Percentiles rank a stretch among this genome's conserved stretches.
Conservation (phyloP, 2,888 invertebrate genomes). For the Harpalus rubripes region DNA sequence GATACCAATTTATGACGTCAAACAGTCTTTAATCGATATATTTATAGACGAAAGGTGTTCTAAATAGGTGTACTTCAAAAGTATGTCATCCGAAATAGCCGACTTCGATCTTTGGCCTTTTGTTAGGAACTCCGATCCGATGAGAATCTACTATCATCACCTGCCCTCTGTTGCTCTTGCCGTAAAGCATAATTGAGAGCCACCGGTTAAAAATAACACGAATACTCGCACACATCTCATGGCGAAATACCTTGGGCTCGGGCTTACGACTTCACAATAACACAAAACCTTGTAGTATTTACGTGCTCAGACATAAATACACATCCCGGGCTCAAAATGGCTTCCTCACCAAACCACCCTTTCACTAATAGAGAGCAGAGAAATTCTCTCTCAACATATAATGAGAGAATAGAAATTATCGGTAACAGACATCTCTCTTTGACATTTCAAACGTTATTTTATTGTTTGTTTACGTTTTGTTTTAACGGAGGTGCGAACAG, state of each 20-base stretch:
- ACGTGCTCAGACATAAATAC: slow-evolving; percentile 61
- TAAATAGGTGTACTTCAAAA: slow-evolving; percentile 26
- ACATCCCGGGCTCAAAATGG: slow-evolving; percentile 49
- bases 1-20: too few species aligned
- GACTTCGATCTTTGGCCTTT: not conserved
- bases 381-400: not conserved
- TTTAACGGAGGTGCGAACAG: not conserved
- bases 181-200: slow-evolving; percentile 63
- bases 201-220: slow-evolving; percentile 58
- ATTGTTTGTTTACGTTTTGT: slow-evolving; percentile 2
- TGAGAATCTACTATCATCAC: slow-evolving; percentile 33
- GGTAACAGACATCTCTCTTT: not conserved
- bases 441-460: not conserved
- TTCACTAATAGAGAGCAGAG: not conserved
- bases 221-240: slow-evolving; percentile 41
- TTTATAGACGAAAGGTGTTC: slow-evolving; percentile 1
- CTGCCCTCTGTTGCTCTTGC: slow-evolving; percentile 11
- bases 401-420: not conserved
- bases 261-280: slow-evolving; percentile 44
- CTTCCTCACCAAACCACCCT: not conserved
- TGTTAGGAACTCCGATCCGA: slow-evolving; percentile 9
- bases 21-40: not conserved
- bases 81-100: slow-evolving; percentile 13
- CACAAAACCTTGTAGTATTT: slow-evolving; percentile 64
- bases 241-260: slow-evolving; percentile 57